Conservation (phyloP, 2,797 vertebrate species). For the Nyctibius grandis region DNA sequence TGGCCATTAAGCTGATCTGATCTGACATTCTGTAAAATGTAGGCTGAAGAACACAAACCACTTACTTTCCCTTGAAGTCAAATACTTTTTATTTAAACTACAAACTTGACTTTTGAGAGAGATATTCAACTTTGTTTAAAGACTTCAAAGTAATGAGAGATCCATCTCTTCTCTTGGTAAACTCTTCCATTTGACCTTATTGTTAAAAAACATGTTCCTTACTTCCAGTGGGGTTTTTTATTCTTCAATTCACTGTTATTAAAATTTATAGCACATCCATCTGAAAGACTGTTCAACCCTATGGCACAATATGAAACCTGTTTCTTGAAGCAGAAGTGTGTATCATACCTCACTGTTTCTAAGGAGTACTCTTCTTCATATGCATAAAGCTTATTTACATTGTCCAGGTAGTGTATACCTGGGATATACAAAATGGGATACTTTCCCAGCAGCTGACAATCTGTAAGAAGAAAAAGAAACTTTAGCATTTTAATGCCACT, state of each 20-base stretch:
- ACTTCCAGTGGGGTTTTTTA: background rate
- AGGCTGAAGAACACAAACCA: background rate
- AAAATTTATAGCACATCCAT: background rate
- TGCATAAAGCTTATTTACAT: background rate
- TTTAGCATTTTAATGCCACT: constrained; percentile 50
- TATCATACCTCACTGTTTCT: background rate
- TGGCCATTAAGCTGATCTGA: background rate
- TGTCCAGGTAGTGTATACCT: constrained; percentile 6
- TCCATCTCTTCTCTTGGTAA: background rate
- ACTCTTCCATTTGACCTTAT: background rate
- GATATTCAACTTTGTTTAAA: background rate
- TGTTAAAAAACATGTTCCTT: background rate
- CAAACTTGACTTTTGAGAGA: background rate
- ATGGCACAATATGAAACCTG: background rate
- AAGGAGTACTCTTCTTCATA: constrained; percentile 24
- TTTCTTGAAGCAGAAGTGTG: constrained; percentile 6
- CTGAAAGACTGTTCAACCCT: background rate
- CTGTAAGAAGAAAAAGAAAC: constrained; percentile 41
- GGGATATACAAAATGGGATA: constrained; percentile 7
- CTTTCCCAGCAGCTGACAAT: constrained; percentile 8
- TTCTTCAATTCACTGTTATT: background rate
- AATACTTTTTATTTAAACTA: background rate
- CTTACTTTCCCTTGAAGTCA: background rate
- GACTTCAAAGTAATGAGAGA: background rate
- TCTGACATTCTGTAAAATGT: background rate